phyloP scores from a whole-genome alignment of 2,113 vertebrate genomes.

The Varanus salvator region DNA sequence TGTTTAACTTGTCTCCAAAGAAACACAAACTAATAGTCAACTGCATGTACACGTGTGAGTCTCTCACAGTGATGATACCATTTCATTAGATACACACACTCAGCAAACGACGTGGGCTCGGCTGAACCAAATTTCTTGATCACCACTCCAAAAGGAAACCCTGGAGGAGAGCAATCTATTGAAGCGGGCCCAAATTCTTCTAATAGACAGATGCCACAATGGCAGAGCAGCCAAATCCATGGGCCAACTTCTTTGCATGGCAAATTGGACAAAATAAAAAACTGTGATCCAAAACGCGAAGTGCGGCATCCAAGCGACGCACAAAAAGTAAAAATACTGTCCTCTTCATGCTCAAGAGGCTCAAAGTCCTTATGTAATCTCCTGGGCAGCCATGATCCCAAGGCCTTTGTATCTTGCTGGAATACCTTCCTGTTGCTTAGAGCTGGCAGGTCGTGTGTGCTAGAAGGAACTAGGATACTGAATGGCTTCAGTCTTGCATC shows the following conservation, averaged over 20 bases:
- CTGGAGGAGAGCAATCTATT: background rate
- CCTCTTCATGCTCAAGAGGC: slow-evolving; percentile 77
- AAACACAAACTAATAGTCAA: background rate
- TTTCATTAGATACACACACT: background rate
- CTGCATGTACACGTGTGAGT: background rate
- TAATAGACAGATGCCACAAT: background rate
- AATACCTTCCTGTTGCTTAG: fast-evolving
- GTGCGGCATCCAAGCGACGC: slow-evolving; percentile 75
- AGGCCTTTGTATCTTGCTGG: background rate
- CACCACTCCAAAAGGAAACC: background rate
- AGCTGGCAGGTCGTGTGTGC: background rate
- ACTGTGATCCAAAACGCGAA: slow-evolving; percentile 75
- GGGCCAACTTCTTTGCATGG: background rate
- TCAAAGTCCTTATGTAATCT: slow-evolving; percentile 67
- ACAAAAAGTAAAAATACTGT: slow-evolving; percentile 76
- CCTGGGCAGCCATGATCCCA: slow-evolving; percentile 26
- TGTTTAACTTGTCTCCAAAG: background rate
- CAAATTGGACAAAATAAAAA: slow-evolving; percentile 57
- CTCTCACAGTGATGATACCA: no score
- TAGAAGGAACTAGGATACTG: slow-evolving; percentile 22
- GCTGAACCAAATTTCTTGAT: background rate
- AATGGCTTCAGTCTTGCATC: slow-evolving; percentile 63
- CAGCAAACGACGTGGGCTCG: background rate
- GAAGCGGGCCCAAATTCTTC: background rate
- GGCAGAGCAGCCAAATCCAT: slow-evolving; percentile 24